Evolutionary conservation across 1,140 invertebrate species (phyloP).

Genomic region (Papilio xuthus): DNA sequence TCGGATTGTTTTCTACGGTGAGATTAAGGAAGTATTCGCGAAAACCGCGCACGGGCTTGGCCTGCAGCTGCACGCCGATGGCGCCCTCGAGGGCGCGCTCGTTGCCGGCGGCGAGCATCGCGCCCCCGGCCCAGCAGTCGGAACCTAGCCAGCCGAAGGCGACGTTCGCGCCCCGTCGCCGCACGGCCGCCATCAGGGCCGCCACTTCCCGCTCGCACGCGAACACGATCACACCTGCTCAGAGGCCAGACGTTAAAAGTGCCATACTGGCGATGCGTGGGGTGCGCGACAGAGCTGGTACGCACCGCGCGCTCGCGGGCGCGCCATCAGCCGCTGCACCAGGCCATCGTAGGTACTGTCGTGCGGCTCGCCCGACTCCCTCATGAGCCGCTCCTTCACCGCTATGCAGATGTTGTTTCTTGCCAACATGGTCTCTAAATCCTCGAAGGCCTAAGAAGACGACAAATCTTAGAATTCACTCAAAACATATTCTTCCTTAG

Average conservation of each 20-base stretch:
- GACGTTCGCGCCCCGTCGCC: conserved; percentile 92
- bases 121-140: conserved; percentile 94
- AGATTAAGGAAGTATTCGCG: conserved; percentile 93
- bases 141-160: conserved; percentile 97
- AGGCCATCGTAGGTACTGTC: conserved; percentile 94
- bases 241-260: not conserved
- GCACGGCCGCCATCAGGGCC: conserved; percentile 94
- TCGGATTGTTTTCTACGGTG: conserved; percentile 91
- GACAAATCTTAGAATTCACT: not conserved
- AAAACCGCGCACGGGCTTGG: conserved; percentile 93
- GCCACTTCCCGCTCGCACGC: conserved; percentile 98
- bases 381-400: conserved; percentile 95
- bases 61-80: conserved; percentile 94
- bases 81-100: conserved; percentile 94
- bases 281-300: too few relatives aligned
- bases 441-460: conserved; percentile 91
- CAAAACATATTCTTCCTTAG: not conserved
- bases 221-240: conserved; percentile 95
- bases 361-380: conserved; percentile 96
- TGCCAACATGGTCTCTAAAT: conserved; percentile 91
- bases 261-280: not conserved
- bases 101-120: conserved; percentile 93
- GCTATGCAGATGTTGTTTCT: conserved; percentile 95
- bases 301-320: conserved; percentile 93
- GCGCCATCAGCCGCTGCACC: conserved; percentile 90